Percentiles rank a stretch among this genome's conserved stretches.
phyloP scores from a whole-genome alignment of 2,888 invertebrate species.

The Bellardia bayeri region DNA sequence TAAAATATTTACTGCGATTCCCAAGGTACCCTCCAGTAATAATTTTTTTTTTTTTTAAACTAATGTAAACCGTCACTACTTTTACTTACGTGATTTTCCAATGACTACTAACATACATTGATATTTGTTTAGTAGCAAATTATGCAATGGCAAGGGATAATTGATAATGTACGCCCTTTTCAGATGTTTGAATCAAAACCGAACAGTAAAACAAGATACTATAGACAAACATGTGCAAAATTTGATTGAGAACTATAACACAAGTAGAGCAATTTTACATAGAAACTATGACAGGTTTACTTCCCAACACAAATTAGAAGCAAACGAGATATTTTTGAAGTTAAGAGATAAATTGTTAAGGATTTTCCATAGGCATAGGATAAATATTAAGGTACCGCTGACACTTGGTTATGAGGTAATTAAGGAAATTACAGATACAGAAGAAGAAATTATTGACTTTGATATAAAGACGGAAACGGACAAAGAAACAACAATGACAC shows the following conservation, averaged over 20 bases:
- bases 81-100: too few species aligned
- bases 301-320: neutral
- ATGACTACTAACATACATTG: too few species aligned
- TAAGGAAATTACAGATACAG: neutral
- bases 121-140: too few species aligned
- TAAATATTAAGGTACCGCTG: slow-evolving; percentile 10
- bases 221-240: neutral
- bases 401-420: neutral
- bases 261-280: neutral
- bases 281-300: neutral
- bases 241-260: neutral
- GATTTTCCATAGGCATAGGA: neutral
- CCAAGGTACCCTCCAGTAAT: too few species aligned
- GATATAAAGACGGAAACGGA: too few species aligned
- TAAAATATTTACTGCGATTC: too few species aligned
- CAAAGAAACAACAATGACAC: neutral
- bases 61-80: too few species aligned
- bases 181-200: neutral
- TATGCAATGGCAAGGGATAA: too few species aligned
- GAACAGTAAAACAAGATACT: neutral
- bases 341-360: slow-evolving; percentile 2
- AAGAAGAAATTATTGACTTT: neutral
- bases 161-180: too few species aligned
- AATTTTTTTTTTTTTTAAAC: too few species aligned
- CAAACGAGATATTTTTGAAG: neutral